A percentile compares a stretch with the other conserved stretches of the same genome.
These are phyloP conservation scores for Hoplostethus atlanticus DNA, from an alignment of 2,797 vertebrate species.

Conservation along the genomic window DNA sequence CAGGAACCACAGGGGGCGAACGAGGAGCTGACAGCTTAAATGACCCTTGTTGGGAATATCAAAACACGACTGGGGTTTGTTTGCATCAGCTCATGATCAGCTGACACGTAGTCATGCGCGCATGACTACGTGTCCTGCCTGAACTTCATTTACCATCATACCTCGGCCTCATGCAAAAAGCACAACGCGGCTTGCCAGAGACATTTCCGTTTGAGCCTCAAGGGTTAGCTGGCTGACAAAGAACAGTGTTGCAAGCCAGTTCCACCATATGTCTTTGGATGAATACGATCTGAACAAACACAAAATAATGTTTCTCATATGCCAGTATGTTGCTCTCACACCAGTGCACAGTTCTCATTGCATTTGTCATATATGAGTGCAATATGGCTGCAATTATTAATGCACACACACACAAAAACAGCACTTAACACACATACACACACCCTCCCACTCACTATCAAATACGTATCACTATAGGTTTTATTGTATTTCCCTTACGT, in stretches of 20 bases:
- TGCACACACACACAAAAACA: not conserved
- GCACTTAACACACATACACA: not conserved
- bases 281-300: not conserved
- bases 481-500: too few species aligned
- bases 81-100: too few species aligned
- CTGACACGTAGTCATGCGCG: too few species aligned
- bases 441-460: not conserved
- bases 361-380: not conserved
- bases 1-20: too few species aligned
- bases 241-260: constrained; percentile 13
- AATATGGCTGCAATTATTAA: not conserved
- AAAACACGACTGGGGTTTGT: too few species aligned
- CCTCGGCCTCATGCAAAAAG: not conserved
- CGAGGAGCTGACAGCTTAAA: too few species aligned
- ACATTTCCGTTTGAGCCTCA: constrained; percentile 9
- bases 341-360: not conserved
- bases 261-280: constrained; percentile 12
- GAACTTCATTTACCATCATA: not conserved
- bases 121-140: too few species aligned
- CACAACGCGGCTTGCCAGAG: not conserved
- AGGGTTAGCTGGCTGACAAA: not conserved
- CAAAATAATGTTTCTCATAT: constrained; percentile 2
- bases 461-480: not conserved
- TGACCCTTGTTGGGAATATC: too few species aligned
- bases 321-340: not conserved